A percentile compares a stretch with the other conserved stretches of the same genome.
phyloP scores from a whole-genome alignment of 2,888 invertebrate genomes.

The Eupithecia subfuscata region DNA sequence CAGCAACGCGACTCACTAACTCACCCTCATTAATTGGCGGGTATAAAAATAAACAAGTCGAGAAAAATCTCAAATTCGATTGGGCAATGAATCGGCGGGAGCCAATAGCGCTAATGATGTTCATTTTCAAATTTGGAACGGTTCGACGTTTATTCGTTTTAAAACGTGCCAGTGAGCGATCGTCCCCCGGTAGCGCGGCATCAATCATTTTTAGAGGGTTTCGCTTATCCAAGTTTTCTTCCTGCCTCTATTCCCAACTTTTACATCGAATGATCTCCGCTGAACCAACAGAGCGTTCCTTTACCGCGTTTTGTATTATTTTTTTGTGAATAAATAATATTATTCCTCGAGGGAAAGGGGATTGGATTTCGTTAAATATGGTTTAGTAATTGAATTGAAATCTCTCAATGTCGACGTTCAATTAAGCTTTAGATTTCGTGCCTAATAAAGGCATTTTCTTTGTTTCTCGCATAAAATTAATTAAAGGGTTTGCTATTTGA shows the following conservation, averaged over 20 bases:
- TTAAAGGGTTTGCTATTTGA: conserved; percentile 48
- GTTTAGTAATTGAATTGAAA: conserved; percentile 85
- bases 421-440: conserved; percentile 80
- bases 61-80: conserved; percentile 57
- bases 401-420: conserved; percentile 84
- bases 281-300: conserved; percentile 80
- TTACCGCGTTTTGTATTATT: conserved; percentile 82
- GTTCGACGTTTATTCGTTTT: conserved; percentile 83
- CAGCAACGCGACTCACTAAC: not conserved
- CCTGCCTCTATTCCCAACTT: conserved; percentile 77
- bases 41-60: conserved; percentile 60
- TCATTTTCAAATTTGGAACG: conserved; percentile 76
- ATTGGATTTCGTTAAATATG: conserved; percentile 85
- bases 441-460: conserved; percentile 77
- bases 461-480: conserved; percentile 74
- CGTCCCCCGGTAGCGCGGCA: conserved; percentile 71
- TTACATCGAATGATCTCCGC: conserved; percentile 81
- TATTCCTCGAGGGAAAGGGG: conserved; percentile 82
- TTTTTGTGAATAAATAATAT: conserved; percentile 84
- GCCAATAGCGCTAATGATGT: conserved; percentile 80
- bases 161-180: conserved; percentile 71
- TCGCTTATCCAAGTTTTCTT: conserved; percentile 83
- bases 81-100: conserved; percentile 69
- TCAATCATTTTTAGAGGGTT: conserved; percentile 85
- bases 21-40: conserved; percentile 54